Evolutionary conservation across 2,888 invertebrate genomes (phyloP), one percentile per base, ranked within the genome.

Genomic region (Chydorus sphaericus): DNA sequence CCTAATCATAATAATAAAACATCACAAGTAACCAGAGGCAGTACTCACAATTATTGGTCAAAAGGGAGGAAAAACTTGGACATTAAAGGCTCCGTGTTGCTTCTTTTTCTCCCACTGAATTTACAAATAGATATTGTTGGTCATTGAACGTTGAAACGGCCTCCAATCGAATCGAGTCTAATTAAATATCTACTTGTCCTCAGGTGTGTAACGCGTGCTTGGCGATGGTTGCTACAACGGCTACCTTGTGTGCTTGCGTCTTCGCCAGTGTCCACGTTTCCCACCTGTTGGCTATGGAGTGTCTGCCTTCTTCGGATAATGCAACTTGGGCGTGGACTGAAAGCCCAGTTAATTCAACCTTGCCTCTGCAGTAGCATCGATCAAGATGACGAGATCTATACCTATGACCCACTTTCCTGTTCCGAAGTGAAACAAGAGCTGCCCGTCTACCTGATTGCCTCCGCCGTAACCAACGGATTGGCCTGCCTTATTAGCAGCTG

Each of bases 351-450:
- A 44, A 44, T 26, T 44, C 44, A 28, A 44, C 44, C 10, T n/a
- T 53, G 10, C 59, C 50, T 28, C 23, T 37, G 54, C 54, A 59
- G 38, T 10, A 28, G 44, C 30, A 37, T 26, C 8, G 48, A 38
- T 26, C 44, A 6, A 44, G 26, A 57, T 60, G 30, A 53, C n/a
- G 44, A 44, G 18, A n/a, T 59, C 1, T 71, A 70, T 65, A 69
- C 69, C 57, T 74, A 74, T 61, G 63, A 67, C 4, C 73, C 72
- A 61, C 66, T 75, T 48, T 70, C 66, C 58, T 75, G 74, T 62
- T 63, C 66, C 1, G 73, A 74, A 65, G 65, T 66, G 33, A 60
- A 61, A 56, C 67, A 69, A 58, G 66, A 71, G 30, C 64, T 74
- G 51, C 66, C 65, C 37, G 63, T 69, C 31, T 62, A 72, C 29